A percentile compares a stretch with the other conserved stretches of the same genome.
phyloP scores from a whole-genome alignment of 2,888 invertebrate species.

The Orchestes rusci region DNA sequence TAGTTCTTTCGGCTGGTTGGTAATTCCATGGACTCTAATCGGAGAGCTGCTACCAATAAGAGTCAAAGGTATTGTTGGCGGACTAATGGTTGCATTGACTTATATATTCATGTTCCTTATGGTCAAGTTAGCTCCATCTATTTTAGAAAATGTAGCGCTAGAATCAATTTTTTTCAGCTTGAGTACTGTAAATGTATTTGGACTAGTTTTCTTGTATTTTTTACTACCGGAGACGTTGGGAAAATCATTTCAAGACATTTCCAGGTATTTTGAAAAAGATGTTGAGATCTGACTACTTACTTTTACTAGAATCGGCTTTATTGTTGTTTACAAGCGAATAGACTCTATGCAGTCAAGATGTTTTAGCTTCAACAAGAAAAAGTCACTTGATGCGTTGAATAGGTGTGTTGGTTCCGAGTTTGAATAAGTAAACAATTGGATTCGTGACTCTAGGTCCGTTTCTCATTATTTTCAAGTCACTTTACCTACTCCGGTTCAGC shows the following conservation, averaged over 20 bases:
- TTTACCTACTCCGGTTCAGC: too few species aligned
- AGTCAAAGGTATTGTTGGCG: conserved; percentile 48
- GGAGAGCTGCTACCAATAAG: conserved; percentile 49
- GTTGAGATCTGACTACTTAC: too few species aligned
- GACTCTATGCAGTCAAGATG: too few species aligned
- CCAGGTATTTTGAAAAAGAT: conserved; percentile 42
- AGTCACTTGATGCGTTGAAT: too few species aligned
- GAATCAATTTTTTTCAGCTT: conserved; percentile 43
- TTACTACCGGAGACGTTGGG: conserved; percentile 53
- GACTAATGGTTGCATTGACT: conserved; percentile 47
- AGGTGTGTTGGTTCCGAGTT: too few species aligned
- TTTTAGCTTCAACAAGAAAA: too few species aligned
- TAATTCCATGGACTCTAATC: conserved; percentile 54
- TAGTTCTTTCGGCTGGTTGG: conserved; percentile 49
- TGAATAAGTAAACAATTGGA: too few species aligned
- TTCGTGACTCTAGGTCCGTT: too few species aligned
- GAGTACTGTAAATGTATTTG: conserved; percentile 43
- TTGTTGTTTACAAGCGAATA: too few species aligned
- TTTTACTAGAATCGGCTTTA: too few species aligned
- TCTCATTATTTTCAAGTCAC: too few species aligned
- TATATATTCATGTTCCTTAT: conserved; percentile 50
- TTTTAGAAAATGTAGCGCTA: conserved; percentile 42
- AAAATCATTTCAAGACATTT: conserved; percentile 50
- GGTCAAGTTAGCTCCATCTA: conserved; percentile 48
- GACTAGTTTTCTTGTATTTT: conserved; percentile 45